A percentile compares a stretch with the other conserved stretches of the same genome.
These are phyloP conservation scores for Aphyosemion australe DNA, from an alignment of 2,113 vertebrate genomes.

Conservation along the genomic window DNA sequence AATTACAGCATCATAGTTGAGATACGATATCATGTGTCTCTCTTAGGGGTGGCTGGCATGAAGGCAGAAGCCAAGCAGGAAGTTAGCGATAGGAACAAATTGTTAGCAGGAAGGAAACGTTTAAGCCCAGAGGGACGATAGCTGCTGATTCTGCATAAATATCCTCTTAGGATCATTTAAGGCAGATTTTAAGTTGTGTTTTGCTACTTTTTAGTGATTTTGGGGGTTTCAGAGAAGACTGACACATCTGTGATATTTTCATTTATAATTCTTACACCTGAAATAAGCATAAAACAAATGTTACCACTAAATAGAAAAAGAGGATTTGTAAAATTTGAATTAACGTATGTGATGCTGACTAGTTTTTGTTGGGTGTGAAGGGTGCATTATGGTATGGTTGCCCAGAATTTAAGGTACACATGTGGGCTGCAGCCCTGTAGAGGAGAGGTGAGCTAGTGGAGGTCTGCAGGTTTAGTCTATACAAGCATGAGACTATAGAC, in stretches of 20 bases:
- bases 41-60: slow-evolving; percentile 59
- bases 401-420: slow-evolving; percentile 63
- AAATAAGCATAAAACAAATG: no score
- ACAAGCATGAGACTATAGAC: slow-evolving; percentile 29
- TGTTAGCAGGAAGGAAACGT: slow-evolving; percentile 82
- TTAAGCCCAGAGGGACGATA: slow-evolving; percentile 73
- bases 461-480: slow-evolving; percentile 66
- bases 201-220: background rate
- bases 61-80: slow-evolving; percentile 70
- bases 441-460: slow-evolving; percentile 32
- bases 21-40: slow-evolving; percentile 72
- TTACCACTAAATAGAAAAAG: no score
- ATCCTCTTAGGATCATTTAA: slow-evolving; percentile 43
- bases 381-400: background rate
- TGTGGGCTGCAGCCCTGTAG: slow-evolving; percentile 70
- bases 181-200: slow-evolving; percentile 26
- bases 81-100: slow-evolving; percentile 76
- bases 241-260: no score
- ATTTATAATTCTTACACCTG: no score
- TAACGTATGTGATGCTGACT: no score
- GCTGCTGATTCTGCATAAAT: slow-evolving; percentile 61
- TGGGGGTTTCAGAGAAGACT: no score
- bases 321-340: no score
- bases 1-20: slow-evolving; percentile 72
- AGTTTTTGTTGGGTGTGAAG: background rate